Base-by-base conservation (phyloP, 2,888 invertebrate species). In the Aphodius sticticus region DNA sequence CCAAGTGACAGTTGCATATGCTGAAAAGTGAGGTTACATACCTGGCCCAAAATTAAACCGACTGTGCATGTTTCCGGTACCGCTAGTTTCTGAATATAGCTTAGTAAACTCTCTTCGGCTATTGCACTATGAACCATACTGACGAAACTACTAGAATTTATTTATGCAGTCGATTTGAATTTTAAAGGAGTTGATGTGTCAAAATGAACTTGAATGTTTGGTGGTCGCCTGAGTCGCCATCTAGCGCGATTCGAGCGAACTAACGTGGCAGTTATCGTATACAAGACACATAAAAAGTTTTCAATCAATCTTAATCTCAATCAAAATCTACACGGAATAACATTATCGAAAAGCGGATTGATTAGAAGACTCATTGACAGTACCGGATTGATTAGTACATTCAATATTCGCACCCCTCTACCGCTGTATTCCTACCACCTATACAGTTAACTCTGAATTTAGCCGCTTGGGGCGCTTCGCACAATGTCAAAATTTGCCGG, bases 21-120 rank as follows among this genome's bases (percentile, higher is more conserved):
- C 1, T 14, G 12, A n/a, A 79, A 82, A 69, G 77, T 78, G 76
- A 77, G 81, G 82, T 84, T 80, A 83, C 86, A 87, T 90, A 95
- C 96, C 92, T 96, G 96, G 82, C 96, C 96, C 84, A 96, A 90
- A 86, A 96, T 94, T 86, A 96, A 90, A 82, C 96, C 96, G 81
- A 94, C 92, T 70, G 92, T 92, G 86, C 93, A 93, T 84, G 89
- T 90, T 86, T 93, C 92, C 82, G 92, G 89, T 80, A 92, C 91
- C 12, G 92, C 91, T 86, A 94, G 91, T 84, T 92, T 92, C 83
- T 92, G 91, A 84, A 96, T 89, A 89, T 95, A 95, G 84, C 92
- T 91, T 83, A 94, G 90, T 81, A 94, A 91, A 87, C 91, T 90
- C 87, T 94, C 93, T 83, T 94, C 94, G 26, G 94, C 93, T 86